A percentile compares a stretch with the other conserved stretches of the same genome.
Conservation (phyloP, 2,888 invertebrate species). For the Cryptocephalus primarius region DNA sequence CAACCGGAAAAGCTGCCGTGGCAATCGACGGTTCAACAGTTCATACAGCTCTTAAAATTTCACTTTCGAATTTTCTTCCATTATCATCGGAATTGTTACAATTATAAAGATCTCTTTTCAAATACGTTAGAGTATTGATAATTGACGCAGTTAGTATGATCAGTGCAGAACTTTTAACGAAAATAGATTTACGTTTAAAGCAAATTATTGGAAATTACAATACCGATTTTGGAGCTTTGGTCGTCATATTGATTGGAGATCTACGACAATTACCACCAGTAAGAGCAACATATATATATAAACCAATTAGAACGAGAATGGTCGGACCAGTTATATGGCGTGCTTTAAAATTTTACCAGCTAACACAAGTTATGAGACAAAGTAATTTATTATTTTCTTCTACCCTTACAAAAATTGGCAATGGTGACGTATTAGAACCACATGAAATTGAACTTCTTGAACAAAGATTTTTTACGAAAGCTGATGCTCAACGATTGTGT, state of each 20-base stretch:
- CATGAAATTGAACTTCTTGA: too few relatives aligned
- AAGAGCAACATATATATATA: too few relatives aligned
- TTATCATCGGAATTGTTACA: not conserved
- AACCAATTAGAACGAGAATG: too few relatives aligned
- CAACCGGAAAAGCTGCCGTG: too few relatives aligned
- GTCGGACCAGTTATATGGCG: too few relatives aligned
- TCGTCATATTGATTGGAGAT: slow-evolving; percentile 29
- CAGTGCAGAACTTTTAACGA: slow-evolving; percentile 3
- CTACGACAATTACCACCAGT: slow-evolving; percentile 30
- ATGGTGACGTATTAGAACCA: too few relatives aligned
- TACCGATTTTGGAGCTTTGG: slow-evolving; percentile 22
- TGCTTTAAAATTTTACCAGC: too few relatives aligned
- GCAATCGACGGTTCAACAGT: slow-evolving; percentile 31
- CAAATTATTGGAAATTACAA: slow-evolving; percentile 11
- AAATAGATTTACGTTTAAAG: slow-evolving; percentile 4
- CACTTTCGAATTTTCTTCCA: not conserved
- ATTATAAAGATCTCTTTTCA: slow-evolving; percentile 26
- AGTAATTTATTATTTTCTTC: too few relatives aligned
- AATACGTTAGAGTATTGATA: slow-evolving; percentile 13
- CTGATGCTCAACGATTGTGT: too few relatives aligned
- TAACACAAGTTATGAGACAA: too few relatives aligned
- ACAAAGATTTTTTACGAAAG: too few relatives aligned
- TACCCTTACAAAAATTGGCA: too few relatives aligned
- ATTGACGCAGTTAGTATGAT: slow-evolving; percentile 13
- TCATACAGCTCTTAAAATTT: slow-evolving; percentile 19